Evolutionary conservation across 2,888 invertebrate species (phyloP), one percentile per base, ranked within the genome.

Genomic region (Aporophyla nigra): DNA sequence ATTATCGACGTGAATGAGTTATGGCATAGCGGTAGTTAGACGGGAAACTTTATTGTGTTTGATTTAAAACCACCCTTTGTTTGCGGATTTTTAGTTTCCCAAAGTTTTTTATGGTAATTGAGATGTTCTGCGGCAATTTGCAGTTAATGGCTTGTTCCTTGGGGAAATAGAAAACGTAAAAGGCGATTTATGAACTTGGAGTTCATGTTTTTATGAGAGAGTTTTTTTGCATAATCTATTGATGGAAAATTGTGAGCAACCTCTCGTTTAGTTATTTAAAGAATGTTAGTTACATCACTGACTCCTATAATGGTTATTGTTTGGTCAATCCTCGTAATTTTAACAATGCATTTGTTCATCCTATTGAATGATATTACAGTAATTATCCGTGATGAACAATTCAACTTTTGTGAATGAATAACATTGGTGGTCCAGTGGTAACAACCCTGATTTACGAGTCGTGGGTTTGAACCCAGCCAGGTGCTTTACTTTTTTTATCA

Each of bases 61-160:
- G 87, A 88, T 87, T 88, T 88, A 86, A 88, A 87, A 85, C 84
- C 86, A 67, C 76, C 88, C 71, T 86, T 87, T 87, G 86, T 86
- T 86, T 76, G 85, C 68, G 76, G 82, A 82, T 81, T 85, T 85
- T 86, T 87, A 84, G 83, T 81, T 86, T 84, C 43, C 70, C 70
- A 71, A 82, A 68, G 72, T 75, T 76, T 85, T 83, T 81, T 82
- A 88, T 88, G 76, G 86, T 81, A 78, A 88, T 87, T 78, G 85
- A 85, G 85, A 85, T 88, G 85, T 87, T 86, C 70, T 69, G 80
- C 70, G 63, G 83, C 86, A 83, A 83, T 88, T 85, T 79, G 63
- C 69, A 86, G 83, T 83, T 87, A 87, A 88, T 87, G 88, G 82
- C 82, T 82, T 78, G 78, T 62, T 82, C 74, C 69, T 83, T 85